Conservation (phyloP, 2,113 vertebrate genomes). For the Anas platyrhynchos region DNA sequence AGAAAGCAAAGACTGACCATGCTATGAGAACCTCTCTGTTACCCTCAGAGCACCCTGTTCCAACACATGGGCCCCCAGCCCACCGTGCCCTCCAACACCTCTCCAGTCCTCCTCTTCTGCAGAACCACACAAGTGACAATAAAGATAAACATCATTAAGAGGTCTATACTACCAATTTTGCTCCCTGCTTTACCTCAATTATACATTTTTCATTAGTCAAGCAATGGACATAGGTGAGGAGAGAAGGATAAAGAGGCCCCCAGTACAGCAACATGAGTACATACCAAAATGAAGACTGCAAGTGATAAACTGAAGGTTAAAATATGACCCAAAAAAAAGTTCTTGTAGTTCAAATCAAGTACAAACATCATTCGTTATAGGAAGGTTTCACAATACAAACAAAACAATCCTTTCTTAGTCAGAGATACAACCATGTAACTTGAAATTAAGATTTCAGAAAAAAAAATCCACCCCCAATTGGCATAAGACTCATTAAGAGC, state of each 20-base stretch:
- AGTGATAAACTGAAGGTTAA: neutral
- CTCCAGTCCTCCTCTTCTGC: neutral
- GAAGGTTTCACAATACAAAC: neutral
- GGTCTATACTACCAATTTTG: neutral
- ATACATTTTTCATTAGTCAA: neutral
- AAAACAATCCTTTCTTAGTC: neutral
- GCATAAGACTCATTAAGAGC: neutral
- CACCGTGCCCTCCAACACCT: too few relatives aligned
- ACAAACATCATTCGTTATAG: neutral
- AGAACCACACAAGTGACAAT: neutral
- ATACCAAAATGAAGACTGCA: neutral
- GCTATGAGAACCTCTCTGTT: neutral
- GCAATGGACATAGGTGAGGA: neutral
- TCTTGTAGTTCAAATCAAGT: neutral
- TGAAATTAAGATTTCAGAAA: neutral
- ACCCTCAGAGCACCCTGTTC: neutral
- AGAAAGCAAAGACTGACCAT: neutral
- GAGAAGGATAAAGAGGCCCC: neutral
- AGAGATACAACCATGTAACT: neutral
- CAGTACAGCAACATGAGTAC: fast-evolving
- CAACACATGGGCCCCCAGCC: neutral
- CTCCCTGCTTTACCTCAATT: neutral
- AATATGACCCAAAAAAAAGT: neutral
- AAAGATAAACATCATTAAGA: neutral
- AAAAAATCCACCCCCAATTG: neutral